A percentile compares a stretch with the other conserved stretches of the same genome.
Evolutionary conservation across 2,888 invertebrate species (phyloP).

Genomic region (Merodon equestris): DNA sequence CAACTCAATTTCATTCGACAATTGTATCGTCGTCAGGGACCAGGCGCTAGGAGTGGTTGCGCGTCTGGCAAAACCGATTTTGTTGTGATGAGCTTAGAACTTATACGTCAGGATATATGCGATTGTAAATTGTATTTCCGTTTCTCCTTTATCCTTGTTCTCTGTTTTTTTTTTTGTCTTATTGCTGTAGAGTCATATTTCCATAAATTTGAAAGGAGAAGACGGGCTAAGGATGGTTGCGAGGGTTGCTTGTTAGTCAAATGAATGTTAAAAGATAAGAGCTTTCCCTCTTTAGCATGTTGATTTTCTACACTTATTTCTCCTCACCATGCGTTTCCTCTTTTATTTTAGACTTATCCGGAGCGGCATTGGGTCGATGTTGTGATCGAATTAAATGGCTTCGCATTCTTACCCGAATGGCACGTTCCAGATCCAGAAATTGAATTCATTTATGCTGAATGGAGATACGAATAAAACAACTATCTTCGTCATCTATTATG

Average conservation of each 20-base stretch:
- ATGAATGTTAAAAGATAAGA: conserved; percentile 14
- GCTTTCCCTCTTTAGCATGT: no score
- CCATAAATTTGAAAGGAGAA: conserved; percentile 27
- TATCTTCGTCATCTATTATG: conserved; percentile 38
- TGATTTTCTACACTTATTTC: no score
- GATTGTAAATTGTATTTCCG: conserved; percentile 19
- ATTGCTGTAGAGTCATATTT: conserved; percentile 14
- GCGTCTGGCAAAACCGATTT: conserved; percentile 18
- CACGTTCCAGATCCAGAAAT: conserved; percentile 52
- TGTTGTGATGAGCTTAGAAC: conserved; percentile 35
- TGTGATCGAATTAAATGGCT: conserved; percentile 49
- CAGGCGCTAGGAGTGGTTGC: background rate
- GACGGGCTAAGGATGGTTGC: no score
- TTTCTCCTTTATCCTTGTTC: conserved; percentile 6
- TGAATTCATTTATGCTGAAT: conserved; percentile 54
- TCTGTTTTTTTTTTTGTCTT: background rate
- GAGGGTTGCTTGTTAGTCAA: conserved; percentile 23
- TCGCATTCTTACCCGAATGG: conserved; percentile 41
- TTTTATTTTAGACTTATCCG: conserved; percentile 22
- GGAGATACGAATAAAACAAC: conserved; percentile 41
- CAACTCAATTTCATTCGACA: conserved; percentile 36
- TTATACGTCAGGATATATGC: conserved; percentile 20
- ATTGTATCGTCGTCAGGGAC: conserved; percentile 18
- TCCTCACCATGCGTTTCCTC: conserved; percentile 26
- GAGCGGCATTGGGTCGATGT: conserved; percentile 32